These are phyloP conservation scores for Dynastes tityus DNA, from an alignment of 2,888 invertebrate species.

Conservation along the genomic window DNA sequence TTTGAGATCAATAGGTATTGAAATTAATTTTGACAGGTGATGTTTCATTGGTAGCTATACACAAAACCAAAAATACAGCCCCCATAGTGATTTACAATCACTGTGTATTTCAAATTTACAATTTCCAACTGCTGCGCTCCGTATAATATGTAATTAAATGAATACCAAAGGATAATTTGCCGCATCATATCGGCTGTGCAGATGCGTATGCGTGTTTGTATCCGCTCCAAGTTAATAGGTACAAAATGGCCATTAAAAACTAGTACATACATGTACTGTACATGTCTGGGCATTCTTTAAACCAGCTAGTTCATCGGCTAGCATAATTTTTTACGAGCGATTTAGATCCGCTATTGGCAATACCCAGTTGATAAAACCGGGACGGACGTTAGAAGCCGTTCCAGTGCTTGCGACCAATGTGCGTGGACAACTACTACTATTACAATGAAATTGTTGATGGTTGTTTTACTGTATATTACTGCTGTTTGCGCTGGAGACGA, in stretches of 20 bases:
- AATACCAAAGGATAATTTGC: background rate
- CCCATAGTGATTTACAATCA: no score
- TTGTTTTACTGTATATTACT: constrained; percentile 67
- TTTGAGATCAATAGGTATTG: no score
- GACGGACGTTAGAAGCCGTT: constrained; percentile 57
- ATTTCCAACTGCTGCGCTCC: no score
- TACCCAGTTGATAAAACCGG: constrained; percentile 65
- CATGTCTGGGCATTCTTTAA: constrained; percentile 51
- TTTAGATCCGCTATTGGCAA: constrained; percentile 59
- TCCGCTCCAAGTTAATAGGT: constrained; percentile 3
- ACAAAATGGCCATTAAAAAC: constrained; percentile 45
- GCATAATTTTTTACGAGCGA: constrained; percentile 58
- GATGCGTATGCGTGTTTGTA: background rate
- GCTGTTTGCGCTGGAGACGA: constrained; percentile 70
- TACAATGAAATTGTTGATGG: constrained; percentile 46
- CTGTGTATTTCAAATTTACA: no score
- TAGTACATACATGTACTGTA: constrained; percentile 52
- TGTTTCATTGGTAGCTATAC: no score
- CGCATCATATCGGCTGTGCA: background rate
- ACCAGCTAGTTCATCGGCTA: constrained; percentile 57
- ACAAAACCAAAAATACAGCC: no score
- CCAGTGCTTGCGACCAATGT: constrained; percentile 60
- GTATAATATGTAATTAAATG: background rate
- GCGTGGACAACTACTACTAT: constrained; percentile 50
- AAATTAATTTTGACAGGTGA: no score